Evolutionary conservation across 2,113 vertebrate species (phyloP), one percentile per base, ranked within the genome.

Genomic region (Hystrix brachyura): DNA sequence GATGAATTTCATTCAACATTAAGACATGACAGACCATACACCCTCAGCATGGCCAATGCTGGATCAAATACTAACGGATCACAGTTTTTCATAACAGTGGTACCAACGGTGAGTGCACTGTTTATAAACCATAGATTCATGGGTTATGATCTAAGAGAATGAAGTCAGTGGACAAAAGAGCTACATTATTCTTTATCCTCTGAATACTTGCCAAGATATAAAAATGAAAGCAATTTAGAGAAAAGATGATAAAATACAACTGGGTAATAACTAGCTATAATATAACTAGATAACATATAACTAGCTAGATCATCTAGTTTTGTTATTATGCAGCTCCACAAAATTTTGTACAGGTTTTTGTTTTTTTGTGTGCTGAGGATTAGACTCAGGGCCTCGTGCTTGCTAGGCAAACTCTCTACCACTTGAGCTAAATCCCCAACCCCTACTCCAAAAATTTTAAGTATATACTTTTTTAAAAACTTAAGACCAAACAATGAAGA

Each of bases 1-100:
- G 99, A 99, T 6, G 99, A 99, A 97, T 99, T 99, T 97, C 99
- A 99, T 74, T 98, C 99, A 94, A 99, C 99, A 15, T 99, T 99
- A 98, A 98, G 99, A 95, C 99, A 99, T 91, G 99, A 99, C 98
- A 99, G 99, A 80, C 99, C 99, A 2, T 99, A 99, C 97, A 99
- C 99, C 0, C 99, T 99, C 55, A 99, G 99, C 81, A 99, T 99
- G 99, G 99, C 99, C 65, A 99, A 99, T 51, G 99, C 98, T 34
- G 99, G 99, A 79, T 98, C 99, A 32, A 99, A 99, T 95, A 99
- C 99, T 96, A 99, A 99, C 51, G 99, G 99, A 89, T 99, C 99
- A 0, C 99, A 99, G 98, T 99, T 99, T 96, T 99, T 99, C 94
- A 79, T 99, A 98, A 99, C 99, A 5, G 99, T 99, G 17, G 99